These are phyloP conservation scores for Polyergus mexicanus DNA, from an alignment of 1,140 invertebrate species.

Conservation along the genomic window DNA sequence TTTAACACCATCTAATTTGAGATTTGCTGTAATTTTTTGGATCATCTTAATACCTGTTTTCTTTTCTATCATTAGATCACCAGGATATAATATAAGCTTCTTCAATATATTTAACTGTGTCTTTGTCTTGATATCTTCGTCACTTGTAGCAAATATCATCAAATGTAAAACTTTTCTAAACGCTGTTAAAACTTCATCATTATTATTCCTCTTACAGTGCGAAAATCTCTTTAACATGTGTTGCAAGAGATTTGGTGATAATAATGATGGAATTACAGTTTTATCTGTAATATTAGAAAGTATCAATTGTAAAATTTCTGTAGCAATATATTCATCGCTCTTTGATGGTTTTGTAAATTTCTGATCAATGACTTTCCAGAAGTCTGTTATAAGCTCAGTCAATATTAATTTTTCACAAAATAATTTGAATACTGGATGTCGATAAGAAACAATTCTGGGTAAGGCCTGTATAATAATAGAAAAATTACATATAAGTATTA, in stretches of 20 bases:
- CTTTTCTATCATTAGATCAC: slow-evolving; percentile 91
- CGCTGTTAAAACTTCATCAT: slow-evolving; percentile 82
- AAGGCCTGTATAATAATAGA: slow-evolving; percentile 83
- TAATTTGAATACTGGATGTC: slow-evolving; percentile 89
- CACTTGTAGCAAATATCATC: slow-evolving; percentile 86
- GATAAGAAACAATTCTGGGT: slow-evolving; percentile 87
- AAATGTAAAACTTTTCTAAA: slow-evolving; percentile 87
- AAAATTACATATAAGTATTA: slow-evolving; percentile 44
- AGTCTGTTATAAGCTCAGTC: slow-evolving; percentile 85
- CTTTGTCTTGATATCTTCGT: slow-evolving; percentile 85
- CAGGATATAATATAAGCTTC: slow-evolving; percentile 89
- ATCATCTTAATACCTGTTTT: slow-evolving; percentile 89
- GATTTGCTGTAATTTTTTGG: slow-evolving; percentile 88
- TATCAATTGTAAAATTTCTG: slow-evolving; percentile 87
- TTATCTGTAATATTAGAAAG: slow-evolving; percentile 86
- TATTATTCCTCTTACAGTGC: slow-evolving; percentile 84
- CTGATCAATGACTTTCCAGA: slow-evolving; percentile 88
- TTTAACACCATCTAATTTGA: slow-evolving; percentile 88
- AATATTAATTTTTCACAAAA: slow-evolving; percentile 86
- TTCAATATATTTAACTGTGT: slow-evolving; percentile 88
- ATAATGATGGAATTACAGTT: slow-evolving; percentile 84
- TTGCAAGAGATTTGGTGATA: slow-evolving; percentile 87
- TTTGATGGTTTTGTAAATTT: slow-evolving; percentile 88
- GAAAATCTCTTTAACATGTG: slow-evolving; percentile 88
- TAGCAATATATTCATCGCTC: slow-evolving; percentile 87